These are phyloP conservation scores for Danionella cerebrum DNA, from an alignment of 2,113 vertebrate genomes.

Conservation along the genomic window DNA sequence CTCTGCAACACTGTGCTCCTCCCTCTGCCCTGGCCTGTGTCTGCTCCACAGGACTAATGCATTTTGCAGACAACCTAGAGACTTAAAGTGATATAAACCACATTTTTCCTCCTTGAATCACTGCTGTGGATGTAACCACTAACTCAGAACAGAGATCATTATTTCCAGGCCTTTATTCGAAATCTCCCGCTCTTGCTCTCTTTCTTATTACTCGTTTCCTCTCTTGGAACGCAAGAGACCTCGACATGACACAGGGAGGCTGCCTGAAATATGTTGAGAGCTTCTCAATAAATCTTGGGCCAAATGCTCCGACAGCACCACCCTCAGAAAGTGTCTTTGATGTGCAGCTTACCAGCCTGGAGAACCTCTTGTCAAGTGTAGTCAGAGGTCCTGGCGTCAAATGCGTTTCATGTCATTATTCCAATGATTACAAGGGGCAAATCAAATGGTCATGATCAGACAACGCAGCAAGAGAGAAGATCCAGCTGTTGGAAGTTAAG, in stretches of 20 bases:
- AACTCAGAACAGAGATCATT: constrained; percentile 56
- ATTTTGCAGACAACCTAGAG: constrained; percentile 73
- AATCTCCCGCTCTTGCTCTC: constrained; percentile 31
- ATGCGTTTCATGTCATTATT: constrained; percentile 47
- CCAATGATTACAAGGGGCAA: constrained; percentile 49
- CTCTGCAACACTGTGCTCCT: constrained; percentile 38
- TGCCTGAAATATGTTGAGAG: constrained; percentile 50
- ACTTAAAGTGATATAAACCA: constrained; percentile 73
- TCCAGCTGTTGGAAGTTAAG: constrained; percentile 26
- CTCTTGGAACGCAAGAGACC: constrained; percentile 37
- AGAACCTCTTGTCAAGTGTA: constrained; percentile 50
- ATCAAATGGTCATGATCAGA: constrained; percentile 43
- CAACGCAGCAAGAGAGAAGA: constrained; percentile 24
- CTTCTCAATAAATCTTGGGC: constrained; percentile 42
- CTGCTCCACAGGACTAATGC: constrained; percentile 79
- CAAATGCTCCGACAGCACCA: constrained; percentile 37
- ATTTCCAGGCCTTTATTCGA: constrained; percentile 41
- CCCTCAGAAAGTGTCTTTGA: constrained; percentile 53
- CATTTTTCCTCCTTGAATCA: constrained; percentile 72
- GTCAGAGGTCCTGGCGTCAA: constrained; percentile 45
- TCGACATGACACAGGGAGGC: constrained; percentile 43
- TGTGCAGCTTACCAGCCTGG: constrained; percentile 44
- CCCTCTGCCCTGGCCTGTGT: constrained; percentile 61
- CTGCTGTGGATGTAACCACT: constrained; percentile 59
- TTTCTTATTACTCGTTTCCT: constrained; percentile 25